phyloP scores from a whole-genome alignment of 23 tunicate species.

The Trididemnum miniatum region DNA sequence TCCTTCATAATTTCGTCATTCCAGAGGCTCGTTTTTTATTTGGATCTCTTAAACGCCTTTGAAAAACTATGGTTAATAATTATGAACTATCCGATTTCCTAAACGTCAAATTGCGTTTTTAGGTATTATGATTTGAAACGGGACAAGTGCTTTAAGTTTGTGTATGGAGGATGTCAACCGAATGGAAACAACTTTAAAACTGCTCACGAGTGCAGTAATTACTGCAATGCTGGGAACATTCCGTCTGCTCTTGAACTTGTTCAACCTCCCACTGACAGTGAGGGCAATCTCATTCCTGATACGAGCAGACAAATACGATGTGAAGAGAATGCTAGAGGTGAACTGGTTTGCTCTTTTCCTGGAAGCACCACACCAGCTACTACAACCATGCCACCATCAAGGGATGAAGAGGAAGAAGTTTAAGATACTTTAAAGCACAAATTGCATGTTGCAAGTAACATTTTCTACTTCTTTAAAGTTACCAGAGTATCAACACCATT shows the following conservation, averaged over 20 bases:
- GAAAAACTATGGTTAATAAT: too few species aligned
- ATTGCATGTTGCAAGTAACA: too few species aligned
- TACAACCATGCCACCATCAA: not conserved
- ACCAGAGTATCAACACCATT: too few species aligned
- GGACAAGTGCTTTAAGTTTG: not conserved
- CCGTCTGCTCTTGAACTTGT: conserved; percentile 27
- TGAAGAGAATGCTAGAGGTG: not conserved
- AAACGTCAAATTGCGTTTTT: too few species aligned
- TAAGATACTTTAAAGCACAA: too few species aligned
- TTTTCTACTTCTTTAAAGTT: too few species aligned
- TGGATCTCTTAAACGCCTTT: too few species aligned
- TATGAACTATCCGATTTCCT: too few species aligned
- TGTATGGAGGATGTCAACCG: conserved; percentile 10
- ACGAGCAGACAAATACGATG: too few species aligned
- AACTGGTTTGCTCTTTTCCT: not conserved
- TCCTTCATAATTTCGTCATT: too few species aligned
- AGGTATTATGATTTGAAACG: conserved; percentile 5
- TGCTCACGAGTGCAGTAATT: conserved; percentile 6
- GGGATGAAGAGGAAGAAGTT: not conserved
- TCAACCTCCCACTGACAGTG: not conserved
- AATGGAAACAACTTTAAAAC: conserved; percentile 25
- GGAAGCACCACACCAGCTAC: not conserved
- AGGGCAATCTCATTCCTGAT: not conserved
- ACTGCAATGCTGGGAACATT: not conserved
- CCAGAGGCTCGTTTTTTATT: too few species aligned